These are phyloP conservation scores for Xenopus laevis DNA, from an alignment of 2,113 vertebrate genomes.

Conservation along the genomic window DNA sequence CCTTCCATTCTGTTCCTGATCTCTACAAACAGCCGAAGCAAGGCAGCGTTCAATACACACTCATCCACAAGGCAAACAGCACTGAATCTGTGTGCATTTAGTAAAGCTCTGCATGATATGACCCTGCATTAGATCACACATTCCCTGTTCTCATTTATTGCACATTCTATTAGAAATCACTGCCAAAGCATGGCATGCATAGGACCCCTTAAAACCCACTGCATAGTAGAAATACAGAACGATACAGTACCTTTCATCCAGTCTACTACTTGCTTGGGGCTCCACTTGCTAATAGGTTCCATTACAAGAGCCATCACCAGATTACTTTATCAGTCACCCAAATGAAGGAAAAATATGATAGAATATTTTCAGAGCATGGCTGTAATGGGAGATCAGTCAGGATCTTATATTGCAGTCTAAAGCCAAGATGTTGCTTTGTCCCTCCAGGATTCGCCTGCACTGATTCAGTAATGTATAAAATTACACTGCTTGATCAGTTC, in stretches of 20 bases:
- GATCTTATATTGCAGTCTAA: conserved; percentile 73
- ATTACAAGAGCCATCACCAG: conserved; percentile 84
- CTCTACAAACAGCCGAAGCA: conserved; percentile 46
- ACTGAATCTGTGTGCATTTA: conserved; percentile 27
- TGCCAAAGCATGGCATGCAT: neutral
- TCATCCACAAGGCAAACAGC: conserved; percentile 39
- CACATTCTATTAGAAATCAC: neutral
- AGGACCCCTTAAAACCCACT: neutral
- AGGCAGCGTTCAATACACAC: conserved; percentile 48
- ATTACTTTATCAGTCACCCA: conserved; percentile 74
- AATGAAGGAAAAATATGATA: conserved; percentile 52
- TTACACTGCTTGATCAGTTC: conserved; percentile 62
- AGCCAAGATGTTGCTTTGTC: conserved; percentile 59
- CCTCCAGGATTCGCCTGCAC: conserved; percentile 63
- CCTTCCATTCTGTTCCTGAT: conserved; percentile 55
- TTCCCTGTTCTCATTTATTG: neutral
- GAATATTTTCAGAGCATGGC: conserved; percentile 72
- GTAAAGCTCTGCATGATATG: conserved; percentile 40
- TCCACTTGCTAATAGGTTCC: conserved; percentile 92
- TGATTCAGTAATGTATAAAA: conserved; percentile 69
- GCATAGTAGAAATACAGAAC: neutral
- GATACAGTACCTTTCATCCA: conserved; percentile 83
- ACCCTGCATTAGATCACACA: conserved; percentile 49
- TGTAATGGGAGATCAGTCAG: conserved; percentile 64
- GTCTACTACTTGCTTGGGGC: conserved; percentile 84